These are phyloP conservation scores for Lepidurus packardi DNA, from an alignment of 1,140 invertebrate genomes.

Conservation along the genomic window DNA sequence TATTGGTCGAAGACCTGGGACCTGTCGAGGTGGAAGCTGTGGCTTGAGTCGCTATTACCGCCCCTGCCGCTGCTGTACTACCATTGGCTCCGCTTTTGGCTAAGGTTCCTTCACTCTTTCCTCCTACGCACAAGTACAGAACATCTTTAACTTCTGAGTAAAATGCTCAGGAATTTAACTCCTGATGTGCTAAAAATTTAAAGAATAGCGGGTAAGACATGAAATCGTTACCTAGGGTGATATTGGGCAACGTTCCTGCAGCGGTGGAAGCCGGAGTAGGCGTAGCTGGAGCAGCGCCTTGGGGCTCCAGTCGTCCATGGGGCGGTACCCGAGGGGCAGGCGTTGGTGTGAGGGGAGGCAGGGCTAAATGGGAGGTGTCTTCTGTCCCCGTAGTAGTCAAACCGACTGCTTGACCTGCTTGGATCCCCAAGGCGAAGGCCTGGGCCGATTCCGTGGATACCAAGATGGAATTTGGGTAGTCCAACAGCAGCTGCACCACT, in stretches of 20 bases:
- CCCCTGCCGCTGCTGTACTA: background rate
- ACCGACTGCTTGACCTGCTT: constrained; percentile 34
- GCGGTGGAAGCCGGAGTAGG: constrained; percentile 34
- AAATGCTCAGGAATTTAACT: background rate
- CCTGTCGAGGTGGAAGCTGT: background rate
- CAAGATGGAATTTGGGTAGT: constrained; percentile 83
- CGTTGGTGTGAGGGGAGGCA: constrained; percentile 4
- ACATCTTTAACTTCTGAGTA: background rate
- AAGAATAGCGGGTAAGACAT: background rate
- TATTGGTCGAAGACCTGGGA: background rate
- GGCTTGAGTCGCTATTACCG: background rate
- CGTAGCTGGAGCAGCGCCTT: constrained; percentile 31
- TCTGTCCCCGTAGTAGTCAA: background rate
- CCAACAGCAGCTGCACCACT: constrained; percentile 88
- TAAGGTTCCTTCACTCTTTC: background rate
- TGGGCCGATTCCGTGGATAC: constrained; percentile 45
- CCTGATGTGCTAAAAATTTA: background rate
- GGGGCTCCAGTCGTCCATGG: constrained; percentile 34
- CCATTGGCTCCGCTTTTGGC: background rate
- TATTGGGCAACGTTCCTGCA: constrained; percentile 33
- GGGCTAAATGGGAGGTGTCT: background rate
- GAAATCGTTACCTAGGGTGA: constrained; percentile 1
- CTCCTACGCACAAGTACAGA: background rate
- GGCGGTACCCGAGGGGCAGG: constrained; percentile 37
- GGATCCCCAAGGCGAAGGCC: constrained; percentile 43